A percentile compares a stretch with the other conserved stretches of the same genome.
Evolutionary conservation across 53 echinoderm and acorn worm species (phyloP).

Genomic region (Crossaster papposus): DNA sequence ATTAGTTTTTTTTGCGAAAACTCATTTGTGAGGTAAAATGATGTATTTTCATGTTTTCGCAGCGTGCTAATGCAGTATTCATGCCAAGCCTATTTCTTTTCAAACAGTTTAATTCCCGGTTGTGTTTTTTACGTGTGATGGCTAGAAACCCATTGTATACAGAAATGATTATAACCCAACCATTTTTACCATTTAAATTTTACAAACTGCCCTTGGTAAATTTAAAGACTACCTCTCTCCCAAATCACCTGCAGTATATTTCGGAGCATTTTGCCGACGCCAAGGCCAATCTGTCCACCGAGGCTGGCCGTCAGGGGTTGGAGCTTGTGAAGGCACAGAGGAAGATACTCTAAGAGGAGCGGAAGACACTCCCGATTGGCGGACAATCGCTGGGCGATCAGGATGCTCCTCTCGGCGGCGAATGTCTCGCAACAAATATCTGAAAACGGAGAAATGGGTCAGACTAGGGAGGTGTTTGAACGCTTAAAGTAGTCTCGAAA

Average conservation of each 20-base stretch:
- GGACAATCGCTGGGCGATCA: constrained; percentile 69
- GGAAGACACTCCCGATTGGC: constrained; percentile 75
- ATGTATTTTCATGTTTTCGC: not conserved
- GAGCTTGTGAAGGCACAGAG: constrained; percentile 69
- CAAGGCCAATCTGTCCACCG: constrained; percentile 69
- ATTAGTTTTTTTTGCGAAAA: too few species aligned
- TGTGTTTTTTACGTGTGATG: too few species aligned
- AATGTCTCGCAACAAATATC: constrained; percentile 76
- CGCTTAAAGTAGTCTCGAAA: too few species aligned
- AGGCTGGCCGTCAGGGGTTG: constrained; percentile 73
- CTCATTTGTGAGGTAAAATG: not conserved
- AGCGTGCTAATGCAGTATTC: not conserved
- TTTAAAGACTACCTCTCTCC: too few species aligned
- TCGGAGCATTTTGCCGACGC: constrained; percentile 64
- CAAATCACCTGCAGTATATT: constrained; percentile 71
- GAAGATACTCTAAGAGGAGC: constrained; percentile 70
- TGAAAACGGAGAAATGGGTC: not conserved
- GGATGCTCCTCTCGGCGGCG: constrained; percentile 72
- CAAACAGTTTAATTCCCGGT: too few species aligned
- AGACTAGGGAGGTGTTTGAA: not conserved
- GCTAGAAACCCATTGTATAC: too few species aligned
- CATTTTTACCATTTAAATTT: too few species aligned
- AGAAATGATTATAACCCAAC: too few species aligned
- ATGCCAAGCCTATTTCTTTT: too few species aligned
- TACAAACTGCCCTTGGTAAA: too few species aligned